These are phyloP conservation scores for Caligus rogercresseyi DNA, from an alignment of 1,140 invertebrate species.

Conservation along the genomic window DNA sequence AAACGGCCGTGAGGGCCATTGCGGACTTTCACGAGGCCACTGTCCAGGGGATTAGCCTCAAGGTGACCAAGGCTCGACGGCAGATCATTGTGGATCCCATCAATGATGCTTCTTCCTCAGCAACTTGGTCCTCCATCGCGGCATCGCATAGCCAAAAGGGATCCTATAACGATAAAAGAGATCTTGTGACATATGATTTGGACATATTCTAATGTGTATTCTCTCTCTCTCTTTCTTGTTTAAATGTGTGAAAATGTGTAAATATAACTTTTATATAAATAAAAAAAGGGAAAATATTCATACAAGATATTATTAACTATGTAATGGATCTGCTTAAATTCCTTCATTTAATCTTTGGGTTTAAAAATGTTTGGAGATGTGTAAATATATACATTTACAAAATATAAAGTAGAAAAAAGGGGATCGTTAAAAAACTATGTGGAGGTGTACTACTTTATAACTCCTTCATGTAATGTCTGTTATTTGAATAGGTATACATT, in stretches of 20 bases:
- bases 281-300: neutral
- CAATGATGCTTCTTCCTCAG: slow-evolving; percentile 52
- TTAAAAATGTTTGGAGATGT: neutral
- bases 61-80: slow-evolving; percentile 58
- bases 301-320: neutral
- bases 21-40: slow-evolving; percentile 61
- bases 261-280: neutral
- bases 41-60: slow-evolving; percentile 53
- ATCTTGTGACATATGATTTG: slow-evolving; percentile 45
- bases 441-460: too few species aligned
- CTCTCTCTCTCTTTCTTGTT: neutral
- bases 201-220: slow-evolving; percentile 36
- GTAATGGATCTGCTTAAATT: neutral
- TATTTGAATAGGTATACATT: too few species aligned
- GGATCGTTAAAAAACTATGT: too few species aligned
- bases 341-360: neutral
- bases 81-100: slow-evolving; percentile 61
- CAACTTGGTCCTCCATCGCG: slow-evolving; percentile 59
- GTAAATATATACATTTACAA: too few species aligned
- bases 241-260: neutral
- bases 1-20: slow-evolving; percentile 66
- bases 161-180: slow-evolving; percentile 38
- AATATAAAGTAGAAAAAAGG: too few species aligned
- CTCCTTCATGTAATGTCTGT: too few species aligned
- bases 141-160: slow-evolving; percentile 23